Evolutionary conservation across 2,888 invertebrate species (phyloP), one percentile per base, ranked within the genome.

Genomic region (Calliphora vomitoria): DNA sequence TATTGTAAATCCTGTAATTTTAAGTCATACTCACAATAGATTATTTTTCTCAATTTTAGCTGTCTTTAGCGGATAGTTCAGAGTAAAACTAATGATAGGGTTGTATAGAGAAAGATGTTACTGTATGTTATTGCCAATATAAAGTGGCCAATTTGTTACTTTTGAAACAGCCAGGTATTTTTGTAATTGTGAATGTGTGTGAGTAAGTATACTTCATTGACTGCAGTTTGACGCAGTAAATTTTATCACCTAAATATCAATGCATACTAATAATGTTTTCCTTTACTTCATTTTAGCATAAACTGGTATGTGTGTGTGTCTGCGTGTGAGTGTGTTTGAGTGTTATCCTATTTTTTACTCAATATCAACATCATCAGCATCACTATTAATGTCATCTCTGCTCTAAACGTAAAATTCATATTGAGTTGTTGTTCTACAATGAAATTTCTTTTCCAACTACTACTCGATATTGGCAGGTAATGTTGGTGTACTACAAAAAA

Each of bases 161-260:
- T 25, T 25, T 10, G 3, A 3, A 55, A 10, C 20, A 15, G 20
- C 4, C 20, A 6, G 15, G 47, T 38, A 38, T 35, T 1, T 13
- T 50, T 25, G 38, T 13, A 35, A 47, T 25, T 53, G 25, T 68
- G 8, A 20, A 15, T 10, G 8, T 66, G 31, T 66, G 35, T 8
- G 35, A 35, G 44, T 47, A 55, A 35, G 15, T 38, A 6, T 72
- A 72, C 72, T 72, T 78, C 83, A 72, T 83, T 78, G 78, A 78
- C 78, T 83, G 83, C 86, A 87, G 80, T 87, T 83, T 83, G 86
- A 76, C 69, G 86, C 86, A 87, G 83, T 87, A 87, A 83, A 81
- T 80, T 87, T 81, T 87, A 87, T 87, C 80, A 83, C 86, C 83
- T 87, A 80, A 83, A 87, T 75, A 71, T 87, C 83, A 74, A 83